These are phyloP conservation scores for Scytalopus superciliaris DNA, from an alignment of 2,113 vertebrate species.

Conservation along the genomic window DNA sequence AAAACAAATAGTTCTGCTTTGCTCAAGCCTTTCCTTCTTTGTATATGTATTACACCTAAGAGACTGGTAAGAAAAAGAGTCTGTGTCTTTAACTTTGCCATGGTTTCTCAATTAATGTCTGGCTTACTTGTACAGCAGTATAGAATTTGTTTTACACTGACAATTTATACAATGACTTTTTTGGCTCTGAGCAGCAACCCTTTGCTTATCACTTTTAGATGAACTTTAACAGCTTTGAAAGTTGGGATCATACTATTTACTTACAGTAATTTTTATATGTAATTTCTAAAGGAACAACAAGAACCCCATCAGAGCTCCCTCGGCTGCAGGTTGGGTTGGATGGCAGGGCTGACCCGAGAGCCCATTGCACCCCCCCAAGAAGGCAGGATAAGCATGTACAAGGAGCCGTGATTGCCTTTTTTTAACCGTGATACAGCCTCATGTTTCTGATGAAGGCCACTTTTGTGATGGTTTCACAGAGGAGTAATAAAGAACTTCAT, in stretches of 20 bases:
- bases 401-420: background rate
- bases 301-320: background rate
- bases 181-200: background rate
- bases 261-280: background rate
- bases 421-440: background rate
- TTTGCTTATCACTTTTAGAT: background rate
- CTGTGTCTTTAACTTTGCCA: background rate
- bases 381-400: too few relatives aligned
- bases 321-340: background rate
- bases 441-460: background rate
- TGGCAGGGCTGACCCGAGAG: background rate
- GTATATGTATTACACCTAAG: background rate
- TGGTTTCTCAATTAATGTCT: background rate
- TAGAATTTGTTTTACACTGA: background rate
- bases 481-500: background rate
- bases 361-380: rapidly evolving
- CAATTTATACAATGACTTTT: background rate
- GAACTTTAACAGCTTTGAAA: background rate
- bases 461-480: background rate
- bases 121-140: background rate
- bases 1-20: background rate
- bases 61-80: background rate
- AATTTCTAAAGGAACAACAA: background rate
- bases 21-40: background rate
- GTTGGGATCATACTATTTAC: background rate